Evolutionary conservation across 2,797 vertebrate genomes (phyloP).

Genomic region (Trachops cirrhosus): DNA sequence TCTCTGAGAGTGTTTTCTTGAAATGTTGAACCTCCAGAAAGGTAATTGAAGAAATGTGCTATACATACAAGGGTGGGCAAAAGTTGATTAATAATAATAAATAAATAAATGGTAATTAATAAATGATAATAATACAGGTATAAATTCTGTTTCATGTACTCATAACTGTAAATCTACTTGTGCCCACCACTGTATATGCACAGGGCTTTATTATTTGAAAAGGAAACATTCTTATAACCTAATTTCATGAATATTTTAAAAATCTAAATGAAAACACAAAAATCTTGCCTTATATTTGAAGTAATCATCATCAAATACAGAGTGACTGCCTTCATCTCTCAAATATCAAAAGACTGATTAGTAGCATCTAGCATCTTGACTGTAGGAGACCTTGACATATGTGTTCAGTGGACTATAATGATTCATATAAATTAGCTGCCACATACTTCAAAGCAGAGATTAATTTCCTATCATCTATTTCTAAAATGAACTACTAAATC

Average conservation of each 20-base stretch:
- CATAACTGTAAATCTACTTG: not conserved
- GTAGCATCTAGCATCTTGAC: slow-evolving; percentile 16
- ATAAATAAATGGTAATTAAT: not conserved
- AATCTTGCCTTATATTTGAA: not conserved
- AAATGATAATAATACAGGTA: not conserved
- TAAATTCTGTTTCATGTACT: not conserved
- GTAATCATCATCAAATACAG: not conserved
- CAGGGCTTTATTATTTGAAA: not conserved
- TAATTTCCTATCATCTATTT: slow-evolving; percentile 60
- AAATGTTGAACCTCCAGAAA: slow-evolving; percentile 40
- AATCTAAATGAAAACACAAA: slow-evolving; percentile 27
- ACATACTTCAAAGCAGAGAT: slow-evolving; percentile 52
- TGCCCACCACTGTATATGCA: not conserved
- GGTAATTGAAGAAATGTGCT: not conserved
- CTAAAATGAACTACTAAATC: slow-evolving; percentile 21
- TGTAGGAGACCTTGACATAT: slow-evolving; percentile 25
- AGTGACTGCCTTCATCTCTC: slow-evolving; percentile 40
- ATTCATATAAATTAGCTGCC: slow-evolving; percentile 68
- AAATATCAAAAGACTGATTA: slow-evolving; percentile 45
- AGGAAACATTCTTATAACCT: not conserved
- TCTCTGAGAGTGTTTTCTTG: slow-evolving; percentile 43
- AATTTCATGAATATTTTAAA: slow-evolving; percentile 23
- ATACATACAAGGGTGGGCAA: not conserved
- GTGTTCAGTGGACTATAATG: not conserved
- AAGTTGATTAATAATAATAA: not conserved